Evolutionary conservation across 2,797 vertebrate genomes (phyloP), one percentile per base, ranked within the genome.

Genomic region (Selene dorsalis): DNA sequence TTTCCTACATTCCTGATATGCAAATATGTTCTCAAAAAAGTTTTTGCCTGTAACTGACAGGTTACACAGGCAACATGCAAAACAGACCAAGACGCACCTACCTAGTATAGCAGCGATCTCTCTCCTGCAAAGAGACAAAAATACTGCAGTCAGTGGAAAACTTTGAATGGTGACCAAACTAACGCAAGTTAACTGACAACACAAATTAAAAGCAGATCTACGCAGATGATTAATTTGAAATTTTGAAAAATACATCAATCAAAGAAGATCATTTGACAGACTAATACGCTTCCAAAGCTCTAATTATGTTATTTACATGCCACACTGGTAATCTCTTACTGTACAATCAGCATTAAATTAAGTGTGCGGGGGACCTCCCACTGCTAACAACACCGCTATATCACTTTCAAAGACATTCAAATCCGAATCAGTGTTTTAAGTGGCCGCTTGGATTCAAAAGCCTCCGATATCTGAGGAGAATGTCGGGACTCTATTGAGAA

Each of bases 331-430:
- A 2, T 0, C n/a, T 61, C 55, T 69, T 18, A 58, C 80, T 57
- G 71, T 69, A 59, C 69, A 17, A 41, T 50, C 48, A n/a, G 65
- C 56, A 67, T 32, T 70, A 61, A 69, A 58, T 0, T 13, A 30
- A 71, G 35, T 56, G 20, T 32, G 73, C 62, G 35, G 24, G 3
- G 47, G 79, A 47, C 86, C 73, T 80, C 83, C 87, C 61, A 8
- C 68, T 2, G 57, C 76, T 74, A 69, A 76, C 59, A 20, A 70
- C 73, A 67, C 62, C 59, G 57, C 76, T 63, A 84, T 86, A 93
- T 93, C 88, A 85, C 85, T 91, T 93, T 92, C 93, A 91, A 82
- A 90, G 75, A 89, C 83, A 76, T 69, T 89, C 85, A 84, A 61
- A 86, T 82, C 56, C 77, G 77, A 91, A 88, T 87, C 83, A 39